Evolutionary conservation across 37 sponge, comb jelly and placozoan species (phyloP), one percentile per base, ranked within the genome.

Genomic region (Agelas oroides): DNA sequence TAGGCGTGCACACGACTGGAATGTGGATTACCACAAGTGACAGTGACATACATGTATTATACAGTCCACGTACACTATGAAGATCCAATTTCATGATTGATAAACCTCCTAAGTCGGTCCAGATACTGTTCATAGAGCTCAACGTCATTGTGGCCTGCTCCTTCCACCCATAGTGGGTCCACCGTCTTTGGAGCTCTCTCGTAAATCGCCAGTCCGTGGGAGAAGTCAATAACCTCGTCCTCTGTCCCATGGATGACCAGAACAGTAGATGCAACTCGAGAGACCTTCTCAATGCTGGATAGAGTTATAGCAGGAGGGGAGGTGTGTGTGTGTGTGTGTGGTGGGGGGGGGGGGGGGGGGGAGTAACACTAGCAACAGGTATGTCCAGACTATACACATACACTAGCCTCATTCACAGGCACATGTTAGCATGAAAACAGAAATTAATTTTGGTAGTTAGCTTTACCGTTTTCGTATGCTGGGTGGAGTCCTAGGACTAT

Each of bases 71-170:
- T n/a, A 20, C 8, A 40, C 59, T 84, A 89, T 27, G 91, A 85
- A 0, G 91, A 76, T 5, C 89, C 92, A 30, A 95, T 61, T 23
- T 96, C 96, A 58, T 88, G 88, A 35, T 92, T 57, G 57, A 96
- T 84, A 59, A 99, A 99, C 60, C 88, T 90, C 70, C 93, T 87
- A 35, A 99, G 75, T 77, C 99, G 40, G 36, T 97, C 97, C 57
- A 99, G 78, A 56, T 99, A 99, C 40, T 90, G 94, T 35, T 87
- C 92, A 84, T 95, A 99, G 12, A 97, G 82, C 65, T 99, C 99
- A n/a, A 99, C 94, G 73, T 99, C 99, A 79, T 99, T 99, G 84
- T 99, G 99, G 0, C 99, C 99, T 2, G 99, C 99, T 25, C 99
- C 99, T 59, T 99, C 99, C 38, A 99, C 95, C 99, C 99, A 99